Conservation (phyloP, 1,140 invertebrate species). For the Drosophila eugracilis region DNA sequence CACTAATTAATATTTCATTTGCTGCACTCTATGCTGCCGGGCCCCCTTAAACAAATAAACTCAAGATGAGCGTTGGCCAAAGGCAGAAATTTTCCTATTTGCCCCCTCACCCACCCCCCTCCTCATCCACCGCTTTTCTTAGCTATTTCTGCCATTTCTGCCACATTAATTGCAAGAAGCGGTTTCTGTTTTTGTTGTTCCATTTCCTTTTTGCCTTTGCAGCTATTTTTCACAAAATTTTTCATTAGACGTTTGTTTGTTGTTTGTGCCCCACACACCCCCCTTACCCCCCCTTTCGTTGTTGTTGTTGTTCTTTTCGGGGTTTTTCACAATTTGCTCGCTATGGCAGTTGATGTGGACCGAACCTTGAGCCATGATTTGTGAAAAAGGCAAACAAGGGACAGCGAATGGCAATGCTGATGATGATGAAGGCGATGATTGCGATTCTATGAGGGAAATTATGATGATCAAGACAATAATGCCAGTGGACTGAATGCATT, state of each 20-base stretch:
- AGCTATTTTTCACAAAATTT: slow-evolving; percentile 42
- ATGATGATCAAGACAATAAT: slow-evolving; percentile 29
- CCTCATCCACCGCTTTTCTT: slow-evolving; percentile 48
- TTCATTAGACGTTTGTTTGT: slow-evolving; percentile 71
- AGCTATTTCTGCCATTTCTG: slow-evolving; percentile 55
- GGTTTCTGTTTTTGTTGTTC: slow-evolving; percentile 29
- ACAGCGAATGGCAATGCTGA: neutral
- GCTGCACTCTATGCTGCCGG: slow-evolving; percentile 34
- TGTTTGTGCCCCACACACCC: slow-evolving; percentile 42
- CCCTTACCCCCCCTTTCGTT: slow-evolving; percentile 12
- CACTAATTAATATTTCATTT: slow-evolving; percentile 80
- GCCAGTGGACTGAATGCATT: slow-evolving; percentile 18
- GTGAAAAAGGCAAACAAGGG: slow-evolving; percentile 37
- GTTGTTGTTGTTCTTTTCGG: slow-evolving; percentile 28
- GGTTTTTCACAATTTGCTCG: slow-evolving; percentile 56
- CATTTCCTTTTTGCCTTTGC: slow-evolving; percentile 34
- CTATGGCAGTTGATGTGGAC: slow-evolving; percentile 14
- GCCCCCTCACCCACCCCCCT: too few species aligned
- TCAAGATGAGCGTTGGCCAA: slow-evolving; percentile 6
- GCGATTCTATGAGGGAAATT: too few species aligned
- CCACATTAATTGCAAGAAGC: slow-evolving; percentile 63
- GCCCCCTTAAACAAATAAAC: slow-evolving; percentile 55
- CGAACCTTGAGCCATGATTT: slow-evolving; percentile 45
- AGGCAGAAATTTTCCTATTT: slow-evolving; percentile 37
- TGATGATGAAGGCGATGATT: slow-evolving; percentile 6